Evolutionary conservation across 1,140 invertebrate species (phyloP).

Genomic region (Leptopilina boulardi): DNA sequence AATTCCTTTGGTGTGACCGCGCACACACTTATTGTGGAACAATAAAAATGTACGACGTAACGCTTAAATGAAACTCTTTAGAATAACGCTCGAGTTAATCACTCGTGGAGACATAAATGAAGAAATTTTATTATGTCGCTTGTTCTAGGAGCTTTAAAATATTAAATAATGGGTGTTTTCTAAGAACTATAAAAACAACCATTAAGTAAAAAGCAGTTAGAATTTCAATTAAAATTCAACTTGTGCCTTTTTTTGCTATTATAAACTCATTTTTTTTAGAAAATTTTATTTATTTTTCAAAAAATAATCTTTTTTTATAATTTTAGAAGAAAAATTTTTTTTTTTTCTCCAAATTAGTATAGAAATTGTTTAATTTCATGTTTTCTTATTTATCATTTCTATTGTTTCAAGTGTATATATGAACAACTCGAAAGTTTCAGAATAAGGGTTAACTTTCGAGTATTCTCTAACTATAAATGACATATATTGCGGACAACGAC

Average conservation of each 20-base stretch:
- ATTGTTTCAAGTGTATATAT: no score
- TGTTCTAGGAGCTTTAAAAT: not conserved
- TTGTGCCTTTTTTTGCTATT: not conserved
- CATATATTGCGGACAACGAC: not conserved
- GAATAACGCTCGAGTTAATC: slow-evolving; percentile 3
- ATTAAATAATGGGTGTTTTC: not conserved
- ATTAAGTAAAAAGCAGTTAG: not conserved
- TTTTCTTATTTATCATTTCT: slow-evolving; percentile 18
- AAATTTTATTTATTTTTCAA: no score
- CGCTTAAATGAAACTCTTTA: slow-evolving; percentile 4
- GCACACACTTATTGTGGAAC: slow-evolving; percentile 9
- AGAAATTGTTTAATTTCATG: not conserved
- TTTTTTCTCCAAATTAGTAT: not conserved
- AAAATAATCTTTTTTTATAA: not conserved
- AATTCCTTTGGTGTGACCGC: not conserved
- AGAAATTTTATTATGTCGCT: not conserved
- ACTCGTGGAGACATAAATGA: not conserved
- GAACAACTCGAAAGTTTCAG: not conserved
- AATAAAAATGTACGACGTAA: not conserved
- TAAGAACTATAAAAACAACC: not conserved
- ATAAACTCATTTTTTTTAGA: not conserved
- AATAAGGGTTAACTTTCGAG: slow-evolving; percentile 14
- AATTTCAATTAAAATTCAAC: not conserved
- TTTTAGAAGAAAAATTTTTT: not conserved
- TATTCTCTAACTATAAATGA: not conserved